Evolutionary conservation across 2,888 invertebrate genomes (phyloP).

Genomic region (Meloe dianella): DNA sequence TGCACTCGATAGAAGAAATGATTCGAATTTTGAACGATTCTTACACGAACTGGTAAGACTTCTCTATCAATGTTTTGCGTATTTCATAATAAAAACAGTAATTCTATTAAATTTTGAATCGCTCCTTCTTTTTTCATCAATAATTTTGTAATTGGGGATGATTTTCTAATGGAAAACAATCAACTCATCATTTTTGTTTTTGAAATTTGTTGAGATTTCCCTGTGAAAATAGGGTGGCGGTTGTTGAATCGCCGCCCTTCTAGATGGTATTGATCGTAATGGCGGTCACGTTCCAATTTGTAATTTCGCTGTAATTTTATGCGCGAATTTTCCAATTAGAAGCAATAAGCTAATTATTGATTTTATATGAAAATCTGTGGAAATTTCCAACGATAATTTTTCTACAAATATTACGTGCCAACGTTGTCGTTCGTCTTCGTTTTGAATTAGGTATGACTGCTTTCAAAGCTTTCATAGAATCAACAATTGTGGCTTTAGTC

Average conservation of each 20-base stretch:
- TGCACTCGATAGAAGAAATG: not conserved
- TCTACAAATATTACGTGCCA: not conserved
- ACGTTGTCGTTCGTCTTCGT: not conserved
- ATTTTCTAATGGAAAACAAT: not conserved
- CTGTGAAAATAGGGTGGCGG: not conserved
- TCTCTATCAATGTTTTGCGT: not conserved
- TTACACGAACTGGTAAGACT: not conserved
- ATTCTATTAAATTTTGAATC: not conserved
- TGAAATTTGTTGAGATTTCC: not conserved
- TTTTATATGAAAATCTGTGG: not conserved
- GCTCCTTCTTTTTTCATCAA: not conserved
- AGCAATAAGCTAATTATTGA: not conserved
- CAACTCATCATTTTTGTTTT: not conserved
- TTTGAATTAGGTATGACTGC: no score
- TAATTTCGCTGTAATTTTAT: not conserved
- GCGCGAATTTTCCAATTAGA: not conserved
- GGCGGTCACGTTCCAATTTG: not conserved
- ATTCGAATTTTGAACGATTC: not conserved
- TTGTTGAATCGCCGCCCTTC: not conserved
- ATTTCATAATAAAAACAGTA: not conserved
- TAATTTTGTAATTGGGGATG: not conserved
- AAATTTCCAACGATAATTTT: not conserved
- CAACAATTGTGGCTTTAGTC: no score
- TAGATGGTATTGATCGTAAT: not conserved
- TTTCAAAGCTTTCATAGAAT: no score